Evolutionary conservation across 2,797 vertebrate genomes (phyloP), one percentile per base, ranked within the genome.

Genomic region (Diceros bicornis): DNA sequence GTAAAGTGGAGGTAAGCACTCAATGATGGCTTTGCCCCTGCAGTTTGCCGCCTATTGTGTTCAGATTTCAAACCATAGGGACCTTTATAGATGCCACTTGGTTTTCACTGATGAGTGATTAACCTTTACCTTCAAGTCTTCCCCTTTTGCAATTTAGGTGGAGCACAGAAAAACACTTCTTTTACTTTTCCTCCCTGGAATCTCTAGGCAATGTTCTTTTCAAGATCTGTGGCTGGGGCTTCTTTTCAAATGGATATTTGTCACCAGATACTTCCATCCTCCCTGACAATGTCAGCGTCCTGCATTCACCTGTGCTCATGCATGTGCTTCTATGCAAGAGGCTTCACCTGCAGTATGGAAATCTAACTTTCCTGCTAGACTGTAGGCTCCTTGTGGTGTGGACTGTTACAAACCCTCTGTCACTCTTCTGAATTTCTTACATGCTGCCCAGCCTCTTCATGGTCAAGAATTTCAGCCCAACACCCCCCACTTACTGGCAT

Each of bases 241-340:
- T n/a, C 25, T 55, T 71, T 69, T 47, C n/a, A 71, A 41, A 71
- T 20, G 11, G 20, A 16, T 21, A 20, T 44, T 37, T 78, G 71
- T 94, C 47, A 17, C n/a, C 44, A 83, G 62, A 2, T 6, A 4
- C 55, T 74, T 69, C 47, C 10, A 6, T 20, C 34, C 13, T 69
- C 50, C 57, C n/a, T 59, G 21, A 47, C 7, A 6, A 7, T 9
- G 50, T 34, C 25, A 77, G 18, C 14, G n/a, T 8, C 44, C 25
- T 0, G 37, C 3, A 7, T 25, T 34, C 71, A n/a, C 57, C 34
- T n/a, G 21, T 6, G n/a, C 61, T 68, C 7, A 3, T 0, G 0
- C 20, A 16, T 1, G 17, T 52, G 44, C 44, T 86, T 68, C 66
- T 23, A 1, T 2, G 9, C 12, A 61, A 69, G 55, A 81, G n/a